phyloP scores from a whole-genome alignment of 2,888 invertebrate species.

The Chrysina gloriosa region DNA sequence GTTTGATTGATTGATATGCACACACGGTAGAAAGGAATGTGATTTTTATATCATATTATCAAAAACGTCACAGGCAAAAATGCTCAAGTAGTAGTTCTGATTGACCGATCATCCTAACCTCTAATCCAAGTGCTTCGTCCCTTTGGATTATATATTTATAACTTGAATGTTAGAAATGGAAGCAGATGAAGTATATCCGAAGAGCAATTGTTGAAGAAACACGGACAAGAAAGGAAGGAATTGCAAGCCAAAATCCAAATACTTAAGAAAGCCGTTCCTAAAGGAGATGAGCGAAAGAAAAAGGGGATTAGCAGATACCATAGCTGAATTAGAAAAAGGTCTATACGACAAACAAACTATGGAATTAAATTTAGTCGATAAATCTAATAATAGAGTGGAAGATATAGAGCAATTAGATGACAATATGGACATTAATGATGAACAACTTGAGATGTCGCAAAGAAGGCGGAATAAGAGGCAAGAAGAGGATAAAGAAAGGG shows the following conservation, averaged over 20 bases:
- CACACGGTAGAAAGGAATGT: too few species aligned
- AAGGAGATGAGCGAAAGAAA: conserved; percentile 92
- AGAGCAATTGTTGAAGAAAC: conserved; percentile 72
- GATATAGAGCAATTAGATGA: conserved; percentile 48
- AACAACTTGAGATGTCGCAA: conserved; percentile 72
- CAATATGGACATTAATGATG: conserved; percentile 43
- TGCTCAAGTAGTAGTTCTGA: too few species aligned
- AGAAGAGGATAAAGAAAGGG: conserved; percentile 80
- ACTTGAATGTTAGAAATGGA: conserved; percentile 17
- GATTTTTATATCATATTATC: too few species aligned
- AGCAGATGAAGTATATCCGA: conserved; percentile 52
- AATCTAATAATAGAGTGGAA: conserved; percentile 19
- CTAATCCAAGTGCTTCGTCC: background rate
- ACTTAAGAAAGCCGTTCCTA: conserved; percentile 87
- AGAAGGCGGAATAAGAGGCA: conserved; percentile 88
- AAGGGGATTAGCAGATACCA: conserved; percentile 86
- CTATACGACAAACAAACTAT: conserved; percentile 78
- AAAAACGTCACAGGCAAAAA: too few species aligned
- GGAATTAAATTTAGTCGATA: conserved; percentile 66
- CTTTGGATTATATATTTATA: background rate
- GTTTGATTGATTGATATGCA: too few species aligned
- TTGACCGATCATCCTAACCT: conserved; percentile 14
- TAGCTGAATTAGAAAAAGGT: conserved; percentile 80
- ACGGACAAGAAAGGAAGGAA: conserved; percentile 89
- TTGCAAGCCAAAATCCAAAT: conserved; percentile 88